Base-by-base conservation (phyloP, 2,797 vertebrate genomes). In the Cynopterus sphinx region DNA sequence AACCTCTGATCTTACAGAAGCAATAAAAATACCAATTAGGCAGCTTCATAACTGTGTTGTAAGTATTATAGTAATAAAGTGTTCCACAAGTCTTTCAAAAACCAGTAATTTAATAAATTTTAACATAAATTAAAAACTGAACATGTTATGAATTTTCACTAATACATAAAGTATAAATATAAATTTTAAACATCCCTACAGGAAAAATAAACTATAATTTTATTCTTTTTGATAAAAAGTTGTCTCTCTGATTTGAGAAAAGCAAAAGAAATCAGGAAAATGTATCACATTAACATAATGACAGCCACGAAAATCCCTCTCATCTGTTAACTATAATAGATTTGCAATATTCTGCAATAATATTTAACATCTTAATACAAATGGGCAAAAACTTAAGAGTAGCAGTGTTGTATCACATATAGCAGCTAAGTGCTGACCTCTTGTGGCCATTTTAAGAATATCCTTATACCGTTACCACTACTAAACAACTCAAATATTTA, bases 381-480 rank as follows among this genome's bases (percentile, higher is more conserved):
- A 39, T 39, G 55, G 7, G 49, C 70, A 53, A n/a, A 81, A 94
- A 93, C 70, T 16, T 26, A 16, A 81, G 6, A 51, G 46, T 39
- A n/a, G 43, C 39, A 87, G 70, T 77, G 55, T 84, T 67, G 41
- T 41, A 55, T 28, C 16, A 82, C 61, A 82, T 96, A 93, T 5
- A 70, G 10, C 19, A 68, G 97, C 91, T 71, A 33, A 7, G 88
- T 98, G 96, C 98, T 98, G 98, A 59, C 98, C 98, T n/a, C 98
- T 97, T 33, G 94, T 31, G 98, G 6, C 55, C 4, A 68, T 39
- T 68, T n/a, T 70, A n/a, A 94, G 39, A 68, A 71, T 78, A 55
- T 63, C 28, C 75, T 88, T 94, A 31, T 39, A 55, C 31, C 41
- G 39, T 74, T 43, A 46, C 19, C 3, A 5, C 53, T 57, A 46